A percentile compares a stretch with the other conserved stretches of the same genome.
These are phyloP conservation scores for Chlorodrepanis virens DNA, from an alignment of 2,113 vertebrate species.

Conservation along the genomic window DNA sequence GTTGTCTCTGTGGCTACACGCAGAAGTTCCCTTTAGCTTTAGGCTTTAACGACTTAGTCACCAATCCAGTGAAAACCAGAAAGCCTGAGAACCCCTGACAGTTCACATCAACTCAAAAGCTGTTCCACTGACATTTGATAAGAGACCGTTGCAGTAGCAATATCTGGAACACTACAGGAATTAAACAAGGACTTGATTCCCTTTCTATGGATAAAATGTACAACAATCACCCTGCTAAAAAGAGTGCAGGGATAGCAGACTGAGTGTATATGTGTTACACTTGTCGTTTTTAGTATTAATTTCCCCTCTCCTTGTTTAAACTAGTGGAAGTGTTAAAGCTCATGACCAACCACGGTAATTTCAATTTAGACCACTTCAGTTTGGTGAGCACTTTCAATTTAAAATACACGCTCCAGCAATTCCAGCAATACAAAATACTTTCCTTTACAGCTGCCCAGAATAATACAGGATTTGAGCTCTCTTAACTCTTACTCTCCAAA, in stretches of 20 bases:
- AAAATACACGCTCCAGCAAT: slow-evolving; percentile 6
- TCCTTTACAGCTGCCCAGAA: slow-evolving; percentile 61
- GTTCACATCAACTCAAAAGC: not conserved
- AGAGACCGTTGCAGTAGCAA: not conserved
- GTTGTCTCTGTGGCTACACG: not conserved
- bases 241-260: not conserved
- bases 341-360: not conserved
- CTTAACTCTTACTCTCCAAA: slow-evolving; percentile 45
- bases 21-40: not conserved
- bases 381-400: not conserved
- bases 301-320: not conserved
- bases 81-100: not conserved
- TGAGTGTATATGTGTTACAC: not conserved
- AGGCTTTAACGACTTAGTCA: not conserved
- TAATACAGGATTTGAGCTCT: slow-evolving; percentile 57
- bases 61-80: not conserved
- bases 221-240: not conserved
- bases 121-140: not conserved
- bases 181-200: not conserved
- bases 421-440: slow-evolving; percentile 53
- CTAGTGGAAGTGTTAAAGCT: not conserved
- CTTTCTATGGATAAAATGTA: not conserved
- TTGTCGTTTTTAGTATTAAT: not conserved
- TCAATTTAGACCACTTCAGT: not conserved
- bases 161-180: not conserved